These are phyloP conservation scores for Spongilla lacustris DNA, from an alignment of 37 sponge, comb jelly and placozoan species.

Conservation along the genomic window DNA sequence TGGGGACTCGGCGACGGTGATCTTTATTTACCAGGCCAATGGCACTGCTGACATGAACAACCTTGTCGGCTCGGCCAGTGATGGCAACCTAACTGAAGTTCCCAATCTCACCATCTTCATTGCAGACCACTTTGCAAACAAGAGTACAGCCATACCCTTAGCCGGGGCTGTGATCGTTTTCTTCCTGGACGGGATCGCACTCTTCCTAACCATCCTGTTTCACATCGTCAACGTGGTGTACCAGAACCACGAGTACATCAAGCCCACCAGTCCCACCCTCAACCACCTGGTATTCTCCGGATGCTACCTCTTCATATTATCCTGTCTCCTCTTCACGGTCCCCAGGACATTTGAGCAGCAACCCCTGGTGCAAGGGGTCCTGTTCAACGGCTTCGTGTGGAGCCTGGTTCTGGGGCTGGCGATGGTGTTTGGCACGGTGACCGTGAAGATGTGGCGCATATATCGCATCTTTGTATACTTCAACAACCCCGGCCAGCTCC, in stretches of 20 bases:
- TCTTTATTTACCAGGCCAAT: not conserved
- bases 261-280: slow-evolving; percentile 32
- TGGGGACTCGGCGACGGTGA: not conserved
- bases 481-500: slow-evolving; percentile 9
- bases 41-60: too few species aligned
- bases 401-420: slow-evolving; percentile 14
- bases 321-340: slow-evolving; percentile 4
- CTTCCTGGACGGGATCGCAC: not conserved
- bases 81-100: too few species aligned
- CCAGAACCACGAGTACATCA: slow-evolving; percentile 19
- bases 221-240: slow-evolving; percentile 13
- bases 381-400: slow-evolving; percentile 20
- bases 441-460: slow-evolving; percentile 35
- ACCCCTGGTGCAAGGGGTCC: not conserved
- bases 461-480: slow-evolving; percentile 36
- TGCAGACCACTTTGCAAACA: not conserved
- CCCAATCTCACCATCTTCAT: not conserved
- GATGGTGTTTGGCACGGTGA: slow-evolving; percentile 45
- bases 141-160: not conserved
- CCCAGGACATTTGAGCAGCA: not conserved
- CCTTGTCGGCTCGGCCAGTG: too few species aligned
- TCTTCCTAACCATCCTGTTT: slow-evolving; percentile 1
- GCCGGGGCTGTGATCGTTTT: not conserved
- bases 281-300: slow-evolving; percentile 48
- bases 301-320: slow-evolving; percentile 13